Evolutionary conservation across 2,797 vertebrate genomes (phyloP).

Genomic region (Alfaro cultratus): DNA sequence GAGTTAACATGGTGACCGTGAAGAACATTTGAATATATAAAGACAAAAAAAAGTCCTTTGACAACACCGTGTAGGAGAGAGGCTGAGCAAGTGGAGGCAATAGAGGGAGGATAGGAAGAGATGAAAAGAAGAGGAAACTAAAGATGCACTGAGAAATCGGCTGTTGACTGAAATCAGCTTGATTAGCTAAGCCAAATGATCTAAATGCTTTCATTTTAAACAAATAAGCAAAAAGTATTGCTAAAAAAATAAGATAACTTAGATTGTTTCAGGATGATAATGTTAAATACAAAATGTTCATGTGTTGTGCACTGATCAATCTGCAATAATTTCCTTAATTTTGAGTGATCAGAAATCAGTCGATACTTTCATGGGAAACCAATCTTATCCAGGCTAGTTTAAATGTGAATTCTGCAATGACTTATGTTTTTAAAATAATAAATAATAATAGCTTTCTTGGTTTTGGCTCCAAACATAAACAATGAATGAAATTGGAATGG

Average conservation of each 20-base stretch:
- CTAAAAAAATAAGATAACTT: neutral
- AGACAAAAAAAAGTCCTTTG: conserved; percentile 44
- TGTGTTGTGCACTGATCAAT: too few species aligned
- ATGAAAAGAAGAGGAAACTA: conserved; percentile 9
- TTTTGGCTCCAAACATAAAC: neutral
- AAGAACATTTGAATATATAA: conserved; percentile 25
- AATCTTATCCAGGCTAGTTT: neutral
- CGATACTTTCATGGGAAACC: too few species aligned
- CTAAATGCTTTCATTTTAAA: neutral
- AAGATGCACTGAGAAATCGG: neutral
- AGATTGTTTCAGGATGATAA: neutral
- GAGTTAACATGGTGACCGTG: conserved; percentile 24
- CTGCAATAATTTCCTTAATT: too few species aligned
- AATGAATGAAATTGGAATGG: neutral
- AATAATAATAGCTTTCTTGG: neutral
- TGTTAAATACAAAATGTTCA: neutral
- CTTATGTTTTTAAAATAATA: neutral
- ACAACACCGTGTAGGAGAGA: conserved; percentile 56
- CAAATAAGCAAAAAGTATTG: neutral
- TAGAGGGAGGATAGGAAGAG: conserved; percentile 34
- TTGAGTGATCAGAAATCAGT: too few species aligned
- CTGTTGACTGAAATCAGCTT: neutral
- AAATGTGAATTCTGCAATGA: neutral
- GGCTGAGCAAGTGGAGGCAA: conserved; percentile 52
- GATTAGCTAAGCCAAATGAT: neutral